A percentile compares a stretch with the other conserved stretches of the same genome.
phyloP scores from a whole-genome alignment of 2,888 invertebrate species.

The Mythimna pallens region DNA sequence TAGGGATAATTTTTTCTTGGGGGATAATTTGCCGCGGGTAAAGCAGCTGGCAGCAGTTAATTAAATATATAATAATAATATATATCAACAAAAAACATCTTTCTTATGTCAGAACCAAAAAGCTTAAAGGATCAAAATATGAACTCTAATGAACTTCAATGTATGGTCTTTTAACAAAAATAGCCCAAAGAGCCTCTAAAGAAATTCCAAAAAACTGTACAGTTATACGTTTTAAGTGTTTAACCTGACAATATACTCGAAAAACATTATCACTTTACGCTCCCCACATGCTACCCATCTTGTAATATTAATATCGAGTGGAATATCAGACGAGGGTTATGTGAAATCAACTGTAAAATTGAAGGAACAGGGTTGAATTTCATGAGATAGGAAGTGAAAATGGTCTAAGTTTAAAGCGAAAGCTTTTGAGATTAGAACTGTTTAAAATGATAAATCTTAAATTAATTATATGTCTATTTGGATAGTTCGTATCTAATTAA shows the following conservation, averaged over 20 bases:
- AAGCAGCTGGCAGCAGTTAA: too few species aligned
- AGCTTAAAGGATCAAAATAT: not conserved
- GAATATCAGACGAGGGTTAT: conserved; percentile 56
- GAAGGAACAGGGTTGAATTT: conserved; percentile 41
- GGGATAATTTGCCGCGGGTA: too few species aligned
- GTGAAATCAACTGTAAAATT: conserved; percentile 48
- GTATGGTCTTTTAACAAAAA: conserved; percentile 20
- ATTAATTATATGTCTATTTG: too few species aligned
- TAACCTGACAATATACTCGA: conserved; percentile 66
- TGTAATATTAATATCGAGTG: conserved; percentile 77
- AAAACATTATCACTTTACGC: conserved; percentile 73
- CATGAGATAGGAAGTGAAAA: not conserved
- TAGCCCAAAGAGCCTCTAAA: conserved; percentile 24
- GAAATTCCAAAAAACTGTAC: conserved; percentile 15
- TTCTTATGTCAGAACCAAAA: not conserved
- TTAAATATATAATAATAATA: too few species aligned
- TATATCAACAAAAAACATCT: not conserved
- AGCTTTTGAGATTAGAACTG: not conserved
- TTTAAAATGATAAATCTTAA: too few species aligned
- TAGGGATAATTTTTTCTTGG: too few species aligned
- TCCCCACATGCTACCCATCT: conserved; percentile 72
- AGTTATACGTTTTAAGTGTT: conserved; percentile 54
- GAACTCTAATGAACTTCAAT: conserved; percentile 10
- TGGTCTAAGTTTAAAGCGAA: conserved; percentile 46
- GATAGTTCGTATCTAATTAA: too few species aligned